Evolutionary conservation across 2,797 vertebrate genomes (phyloP).

Genomic region (Eidolon dupreanum): DNA sequence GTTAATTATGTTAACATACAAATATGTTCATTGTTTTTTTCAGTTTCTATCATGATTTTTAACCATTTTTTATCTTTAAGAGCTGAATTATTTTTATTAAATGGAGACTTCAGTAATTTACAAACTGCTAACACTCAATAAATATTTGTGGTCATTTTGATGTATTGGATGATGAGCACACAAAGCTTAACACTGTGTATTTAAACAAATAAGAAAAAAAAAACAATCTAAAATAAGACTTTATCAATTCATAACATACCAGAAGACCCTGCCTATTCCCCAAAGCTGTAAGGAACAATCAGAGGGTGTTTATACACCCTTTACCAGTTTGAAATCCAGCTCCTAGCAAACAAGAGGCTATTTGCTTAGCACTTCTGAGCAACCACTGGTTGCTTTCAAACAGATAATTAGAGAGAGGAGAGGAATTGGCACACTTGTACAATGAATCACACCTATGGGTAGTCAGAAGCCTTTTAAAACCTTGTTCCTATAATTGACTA

Average conservation of each 20-base stretch:
- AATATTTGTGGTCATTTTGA: neutral
- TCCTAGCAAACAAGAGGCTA: neutral
- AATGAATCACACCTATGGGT: constrained; percentile 31
- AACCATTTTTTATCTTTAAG: neutral
- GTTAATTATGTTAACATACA: neutral
- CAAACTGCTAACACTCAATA: neutral
- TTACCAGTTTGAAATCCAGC: neutral
- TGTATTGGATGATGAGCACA: neutral
- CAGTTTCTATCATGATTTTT: neutral
- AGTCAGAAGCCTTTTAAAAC: constrained; percentile 22
- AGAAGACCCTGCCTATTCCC: neutral
- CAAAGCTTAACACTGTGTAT: neutral
- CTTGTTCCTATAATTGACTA: constrained; percentile 4
- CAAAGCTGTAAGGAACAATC: neutral
- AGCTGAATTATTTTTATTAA: neutral
- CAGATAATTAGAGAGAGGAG: constrained; percentile 33
- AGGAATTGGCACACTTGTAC: constrained; percentile 12
- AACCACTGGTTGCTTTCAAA: neutral
- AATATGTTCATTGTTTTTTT: neutral
- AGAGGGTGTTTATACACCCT: neutral
- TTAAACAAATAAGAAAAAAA: constrained; percentile 20
- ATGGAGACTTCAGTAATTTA: neutral
- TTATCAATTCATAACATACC: neutral
- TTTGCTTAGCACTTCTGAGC: constrained; percentile 29
- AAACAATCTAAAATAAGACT: neutral